phyloP scores from a whole-genome alignment of 2,797 vertebrate species.

The Thunnus albacares region DNA sequence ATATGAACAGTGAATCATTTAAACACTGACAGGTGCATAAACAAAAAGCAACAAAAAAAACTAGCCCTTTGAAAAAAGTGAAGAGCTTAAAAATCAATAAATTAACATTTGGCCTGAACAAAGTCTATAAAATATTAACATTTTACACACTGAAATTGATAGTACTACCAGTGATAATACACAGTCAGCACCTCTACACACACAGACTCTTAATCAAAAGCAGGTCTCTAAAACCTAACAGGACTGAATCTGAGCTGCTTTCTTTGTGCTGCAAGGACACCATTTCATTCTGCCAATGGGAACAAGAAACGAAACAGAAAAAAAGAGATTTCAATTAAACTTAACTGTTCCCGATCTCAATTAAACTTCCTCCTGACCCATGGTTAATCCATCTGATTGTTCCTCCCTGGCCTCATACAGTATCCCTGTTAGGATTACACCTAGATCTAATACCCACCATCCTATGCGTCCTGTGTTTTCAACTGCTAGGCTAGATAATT shows the following conservation, averaged over 20 bases:
- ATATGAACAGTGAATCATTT: conserved; percentile 13
- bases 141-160: conserved; percentile 6
- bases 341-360: conserved; percentile 50
- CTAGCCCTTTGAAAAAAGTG: not conserved
- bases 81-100: not conserved
- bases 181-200: conserved; percentile 14
- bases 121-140: conserved; percentile 1
- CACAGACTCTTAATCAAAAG: conserved; percentile 11
- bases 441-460: too few relatives aligned
- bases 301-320: conserved; percentile 35
- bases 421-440: too few relatives aligned
- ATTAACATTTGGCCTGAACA: not conserved
- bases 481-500: too few relatives aligned
- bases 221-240: not conserved
- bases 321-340: conserved; percentile 53
- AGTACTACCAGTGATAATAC: conserved; percentile 4
- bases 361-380: conserved; percentile 3
- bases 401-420: too few relatives aligned
- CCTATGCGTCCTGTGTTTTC: too few relatives aligned
- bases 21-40: not conserved
- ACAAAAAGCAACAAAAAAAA: not conserved
- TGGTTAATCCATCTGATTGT: too few relatives aligned
- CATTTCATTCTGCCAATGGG: conserved; percentile 3
- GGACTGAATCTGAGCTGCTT: conserved; percentile 17
- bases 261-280: conserved; percentile 41